Evolutionary conservation across 2,113 vertebrate species (phyloP).

Genomic region (Tachycineta bicolor): DNA sequence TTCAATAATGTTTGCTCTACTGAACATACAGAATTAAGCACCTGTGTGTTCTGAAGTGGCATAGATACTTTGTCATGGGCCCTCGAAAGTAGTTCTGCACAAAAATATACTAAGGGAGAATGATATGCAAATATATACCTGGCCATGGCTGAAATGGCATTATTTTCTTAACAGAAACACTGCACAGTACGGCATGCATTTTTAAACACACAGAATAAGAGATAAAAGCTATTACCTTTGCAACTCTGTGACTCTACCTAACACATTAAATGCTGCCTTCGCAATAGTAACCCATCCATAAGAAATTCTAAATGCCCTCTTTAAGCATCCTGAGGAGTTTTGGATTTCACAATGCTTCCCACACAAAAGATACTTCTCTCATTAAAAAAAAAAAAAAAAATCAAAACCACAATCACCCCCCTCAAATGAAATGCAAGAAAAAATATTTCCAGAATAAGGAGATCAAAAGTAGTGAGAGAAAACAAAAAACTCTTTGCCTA

Average conservation of each 20-base stretch:
- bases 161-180: neutral
- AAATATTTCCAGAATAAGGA: constrained; percentile 21
- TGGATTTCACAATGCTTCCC: neutral
- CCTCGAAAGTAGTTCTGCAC: neutral
- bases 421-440: neutral
- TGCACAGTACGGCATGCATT: neutral
- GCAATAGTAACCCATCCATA: neutral
- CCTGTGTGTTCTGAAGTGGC: constrained; percentile 43
- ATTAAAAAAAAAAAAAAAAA: neutral
- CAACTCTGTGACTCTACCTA: neutral
- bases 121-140: neutral
- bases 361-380: neutral
- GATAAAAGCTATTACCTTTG: neutral
- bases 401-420: rapidly evolving
- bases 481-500: constrained; percentile 34
- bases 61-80: constrained; percentile 32
- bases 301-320: neutral
- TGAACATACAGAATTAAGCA: constrained; percentile 56
- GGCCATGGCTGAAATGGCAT: neutral
- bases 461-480: constrained; percentile 34
- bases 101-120: neutral
- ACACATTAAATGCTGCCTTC: neutral
- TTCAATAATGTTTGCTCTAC: constrained; percentile 53
- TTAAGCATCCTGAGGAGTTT: neutral
- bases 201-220: neutral